Percentiles rank a stretch among this genome's conserved stretches.
These are phyloP conservation scores for Ardeotis arabs DNA, from an alignment of 2,113 vertebrate species.

Conservation along the genomic window DNA sequence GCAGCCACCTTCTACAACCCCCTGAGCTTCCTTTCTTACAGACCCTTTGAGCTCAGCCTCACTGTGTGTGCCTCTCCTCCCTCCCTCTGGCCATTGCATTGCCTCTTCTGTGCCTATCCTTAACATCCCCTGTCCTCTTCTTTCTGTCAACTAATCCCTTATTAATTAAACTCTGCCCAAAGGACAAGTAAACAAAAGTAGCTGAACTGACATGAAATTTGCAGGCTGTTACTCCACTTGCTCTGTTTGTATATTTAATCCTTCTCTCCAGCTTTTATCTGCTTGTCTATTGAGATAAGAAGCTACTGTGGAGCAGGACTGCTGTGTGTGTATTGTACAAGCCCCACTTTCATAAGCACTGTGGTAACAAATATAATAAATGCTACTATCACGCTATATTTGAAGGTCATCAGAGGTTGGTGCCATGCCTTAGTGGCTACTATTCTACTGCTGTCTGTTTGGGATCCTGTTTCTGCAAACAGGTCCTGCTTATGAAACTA, in stretches of 20 bases:
- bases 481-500: neutral
- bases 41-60: neutral
- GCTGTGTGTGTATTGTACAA: neutral
- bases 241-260: neutral
- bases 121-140: neutral
- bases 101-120: neutral
- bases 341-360: neutral
- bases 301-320: neutral
- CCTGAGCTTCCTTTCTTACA: neutral
- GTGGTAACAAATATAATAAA: neutral
- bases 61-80: neutral
- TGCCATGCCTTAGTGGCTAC: neutral
- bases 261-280: neutral
- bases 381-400: neutral
- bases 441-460: neutral
- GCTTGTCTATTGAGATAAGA: neutral
- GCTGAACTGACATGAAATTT: neutral
- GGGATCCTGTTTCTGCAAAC: neutral
- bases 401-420: neutral
- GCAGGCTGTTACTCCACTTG: neutral
- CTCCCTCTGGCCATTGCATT: neutral
- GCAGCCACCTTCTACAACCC: neutral
- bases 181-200: neutral
- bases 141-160: neutral
- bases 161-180: constrained; percentile 22